Evolutionary conservation across 2,113 vertebrate species (phyloP), one percentile per base, ranked within the genome.

Genomic region (Leucosticte australis): DNA sequence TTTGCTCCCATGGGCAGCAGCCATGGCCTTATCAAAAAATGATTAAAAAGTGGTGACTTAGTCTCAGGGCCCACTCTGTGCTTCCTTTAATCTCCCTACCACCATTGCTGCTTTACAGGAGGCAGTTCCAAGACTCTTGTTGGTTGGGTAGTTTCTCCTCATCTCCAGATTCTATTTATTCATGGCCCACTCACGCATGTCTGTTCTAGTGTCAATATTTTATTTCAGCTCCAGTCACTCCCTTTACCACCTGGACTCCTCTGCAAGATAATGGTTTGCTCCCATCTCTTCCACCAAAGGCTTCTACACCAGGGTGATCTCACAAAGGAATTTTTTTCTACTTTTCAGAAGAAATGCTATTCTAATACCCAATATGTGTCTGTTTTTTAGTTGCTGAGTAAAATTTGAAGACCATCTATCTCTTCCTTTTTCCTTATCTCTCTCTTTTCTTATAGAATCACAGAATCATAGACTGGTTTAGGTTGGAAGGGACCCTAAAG

Each of bases 111-210:
- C 47, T 37, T 86, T 49, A 42, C 35, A 70, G 59, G 67, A 86
- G 46, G 71, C 55, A 67, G 59, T 70, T 92, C 67, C 76, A 90
- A 35, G 42, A 31, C 56, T 83, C 35, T 57, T 62, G 47, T 49
- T 21, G 27, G 19, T 63, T 93, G 60, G 19, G 21, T 83, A 33
- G 42, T 52, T 95, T 86, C 76, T 90, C 79, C 86, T 77, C 86
- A 70, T 93, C 79, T 89, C 63, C 63, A 86, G 50, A 59, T 83
- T 88, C 75, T 92, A 42, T 90, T 93, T 96, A 93, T 92, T 95
- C 79, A 83, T 92, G 73, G 50, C 18, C 59, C 33, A 56, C 50
- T 95, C 81, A 77, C 11, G 4, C 42, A 33, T 74, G 80, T 83
- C 84, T 42, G 2, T 88, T 77, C 76, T 62, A 74, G 33, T 59